Percentiles rank a stretch among this genome's conserved stretches.
These are phyloP conservation scores for Leptopilina drosophilae DNA, from an alignment of 2,888 invertebrate genomes.

Conservation along the genomic window DNA sequence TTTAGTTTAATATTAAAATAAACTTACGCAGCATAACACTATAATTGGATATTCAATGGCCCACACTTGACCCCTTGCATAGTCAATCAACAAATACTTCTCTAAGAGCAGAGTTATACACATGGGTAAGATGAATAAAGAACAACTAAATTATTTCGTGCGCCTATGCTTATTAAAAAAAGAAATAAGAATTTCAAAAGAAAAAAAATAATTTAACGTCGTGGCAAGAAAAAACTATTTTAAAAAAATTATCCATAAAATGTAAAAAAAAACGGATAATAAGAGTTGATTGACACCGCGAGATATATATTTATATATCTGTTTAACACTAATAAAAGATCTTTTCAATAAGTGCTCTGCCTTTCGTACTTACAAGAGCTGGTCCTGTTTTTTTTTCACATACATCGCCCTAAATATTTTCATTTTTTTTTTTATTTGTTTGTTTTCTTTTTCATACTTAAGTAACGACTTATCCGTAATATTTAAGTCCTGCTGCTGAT, in stretches of 20 bases:
- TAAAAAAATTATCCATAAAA: neutral
- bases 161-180: neutral
- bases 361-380: conserved; percentile 65
- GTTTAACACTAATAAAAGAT: conserved; percentile 57
- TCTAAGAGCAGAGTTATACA: conserved; percentile 50
- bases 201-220: conserved; percentile 39
- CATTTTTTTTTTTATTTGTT: too few species aligned
- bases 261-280: conserved; percentile 18
- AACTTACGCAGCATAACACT: conserved; percentile 72
- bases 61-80: conserved; percentile 60
- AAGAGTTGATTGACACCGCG: conserved; percentile 54
- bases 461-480: conserved; percentile 66
- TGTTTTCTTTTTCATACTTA: conserved; percentile 54
- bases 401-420: conserved; percentile 52
- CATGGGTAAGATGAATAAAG: conserved; percentile 12
- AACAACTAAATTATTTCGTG: conserved; percentile 17
- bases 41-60: conserved; percentile 66
- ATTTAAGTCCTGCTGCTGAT: conserved; percentile 60
- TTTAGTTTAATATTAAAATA: conserved; percentile 74
- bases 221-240: conserved; percentile 45
- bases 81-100: conserved; percentile 59
- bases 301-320: conserved; percentile 50
- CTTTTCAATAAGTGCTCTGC: conserved; percentile 60
- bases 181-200: neutral
- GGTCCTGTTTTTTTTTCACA: conserved; percentile 49